Evolutionary conservation across 2,797 vertebrate genomes (phyloP).

Genomic region (Eulemur mongoz): DNA sequence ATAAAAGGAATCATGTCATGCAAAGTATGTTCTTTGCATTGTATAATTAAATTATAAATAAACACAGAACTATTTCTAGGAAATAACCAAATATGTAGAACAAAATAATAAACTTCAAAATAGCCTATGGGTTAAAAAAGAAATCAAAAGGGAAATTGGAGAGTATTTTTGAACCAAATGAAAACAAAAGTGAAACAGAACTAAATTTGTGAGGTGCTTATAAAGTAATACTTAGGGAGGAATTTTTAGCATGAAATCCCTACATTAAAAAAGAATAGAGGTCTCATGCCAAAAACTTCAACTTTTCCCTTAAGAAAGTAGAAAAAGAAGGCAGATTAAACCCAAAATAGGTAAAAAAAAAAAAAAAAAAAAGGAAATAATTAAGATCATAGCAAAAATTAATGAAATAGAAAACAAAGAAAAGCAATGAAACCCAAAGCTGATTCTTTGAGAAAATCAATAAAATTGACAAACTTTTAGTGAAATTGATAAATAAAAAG

Average conservation of each 20-base stretch:
- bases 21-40: background rate
- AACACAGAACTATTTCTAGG: background rate
- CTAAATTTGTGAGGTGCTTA: background rate
- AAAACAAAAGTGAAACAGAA: slow-evolving; percentile 2
- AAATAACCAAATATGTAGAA: background rate
- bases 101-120: background rate
- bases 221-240: background rate
- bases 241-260: background rate
- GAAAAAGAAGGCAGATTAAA: background rate
- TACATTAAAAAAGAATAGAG: background rate
- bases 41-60: background rate
- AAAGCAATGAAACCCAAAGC: background rate
- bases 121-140: background rate
- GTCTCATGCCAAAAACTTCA: background rate
- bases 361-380: background rate
- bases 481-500: background rate
- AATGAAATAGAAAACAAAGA: background rate
- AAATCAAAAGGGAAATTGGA: background rate
- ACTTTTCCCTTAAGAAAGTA: background rate
- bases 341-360: background rate
- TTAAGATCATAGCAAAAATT: background rate
- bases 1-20: background rate
- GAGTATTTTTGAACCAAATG: slow-evolving; percentile 3
- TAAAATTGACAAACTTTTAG: background rate
- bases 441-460: background rate